Conservation (phyloP, 2,888 invertebrate species). For the Drosophila merina region DNA sequence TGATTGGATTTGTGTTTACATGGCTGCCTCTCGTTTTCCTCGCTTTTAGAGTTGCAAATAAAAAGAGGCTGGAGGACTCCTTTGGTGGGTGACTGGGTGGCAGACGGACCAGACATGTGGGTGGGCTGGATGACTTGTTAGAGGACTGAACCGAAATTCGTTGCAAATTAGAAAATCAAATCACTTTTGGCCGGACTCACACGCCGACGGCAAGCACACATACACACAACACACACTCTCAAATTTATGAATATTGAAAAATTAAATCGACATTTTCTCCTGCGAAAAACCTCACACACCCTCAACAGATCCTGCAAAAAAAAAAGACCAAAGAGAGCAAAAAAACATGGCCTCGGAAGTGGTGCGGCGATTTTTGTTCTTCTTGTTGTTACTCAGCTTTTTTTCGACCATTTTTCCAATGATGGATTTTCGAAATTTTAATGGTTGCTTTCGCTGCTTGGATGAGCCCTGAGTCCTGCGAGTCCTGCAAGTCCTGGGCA, state of each 20-base stretch:
- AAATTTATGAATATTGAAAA: conserved; percentile 77
- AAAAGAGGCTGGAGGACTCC: not conserved
- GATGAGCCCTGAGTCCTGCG: conserved; percentile 76
- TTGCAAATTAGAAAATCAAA: conserved; percentile 77
- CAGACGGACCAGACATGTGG: conserved; percentile 39
- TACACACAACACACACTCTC: conserved; percentile 17
- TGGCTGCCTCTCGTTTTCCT: conserved; percentile 52
- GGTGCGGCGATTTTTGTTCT: conserved; percentile 46
- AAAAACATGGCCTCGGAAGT: conserved; percentile 76
- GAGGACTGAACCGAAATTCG: conserved; percentile 45
- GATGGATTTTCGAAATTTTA: conserved; percentile 83
- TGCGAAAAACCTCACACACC: conserved; percentile 21
- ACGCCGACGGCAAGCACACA: conserved; percentile 19
- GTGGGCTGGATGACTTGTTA: conserved; percentile 6
- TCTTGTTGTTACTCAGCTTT: conserved; percentile 44
- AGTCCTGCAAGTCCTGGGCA: conserved; percentile 29
- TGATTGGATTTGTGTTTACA: conserved; percentile 80
- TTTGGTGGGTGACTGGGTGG: not conserved
- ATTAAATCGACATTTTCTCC: conserved; percentile 70
- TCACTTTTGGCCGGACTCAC: conserved; percentile 51
- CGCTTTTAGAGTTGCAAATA: conserved; percentile 4
- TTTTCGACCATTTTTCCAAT: conserved; percentile 81
- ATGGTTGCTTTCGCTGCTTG: conserved; percentile 81
- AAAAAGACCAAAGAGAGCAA: conserved; percentile 24
- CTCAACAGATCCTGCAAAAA: conserved; percentile 43